Percentiles rank a stretch among this genome's conserved stretches.
Conservation (phyloP, 2,888 invertebrate genomes). For the Proisotoma minuta region DNA sequence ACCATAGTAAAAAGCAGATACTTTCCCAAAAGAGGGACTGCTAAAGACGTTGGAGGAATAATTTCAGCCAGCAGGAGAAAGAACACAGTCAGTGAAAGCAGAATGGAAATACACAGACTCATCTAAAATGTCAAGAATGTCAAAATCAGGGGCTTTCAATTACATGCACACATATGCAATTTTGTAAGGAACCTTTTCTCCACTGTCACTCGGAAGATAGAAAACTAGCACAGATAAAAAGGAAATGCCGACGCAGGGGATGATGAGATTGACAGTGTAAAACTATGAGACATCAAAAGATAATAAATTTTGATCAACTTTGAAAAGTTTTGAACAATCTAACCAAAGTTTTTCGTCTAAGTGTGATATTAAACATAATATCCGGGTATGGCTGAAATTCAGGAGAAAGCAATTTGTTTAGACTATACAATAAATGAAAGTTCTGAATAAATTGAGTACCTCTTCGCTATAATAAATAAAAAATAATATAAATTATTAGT, state of each 20-base stretch:
- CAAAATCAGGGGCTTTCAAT: too few relatives aligned
- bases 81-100: constrained; percentile 97
- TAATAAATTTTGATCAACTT: too few relatives aligned
- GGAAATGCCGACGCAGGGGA: constrained; percentile 94
- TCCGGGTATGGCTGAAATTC: constrained; percentile 90
- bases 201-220: constrained; percentile 94
- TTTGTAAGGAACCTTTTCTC: too few relatives aligned
- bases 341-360: constrained; percentile 87
- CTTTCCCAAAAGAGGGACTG: constrained; percentile 84
- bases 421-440: too few relatives aligned
- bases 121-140: too few relatives aligned
- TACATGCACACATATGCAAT: too few relatives aligned
- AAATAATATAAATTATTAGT: too few relatives aligned
- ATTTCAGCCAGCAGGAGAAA: constrained; percentile 97
- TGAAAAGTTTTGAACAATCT: too few relatives aligned
- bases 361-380: constrained; percentile 94
- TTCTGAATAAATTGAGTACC: too few relatives aligned
- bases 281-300: too few relatives aligned
- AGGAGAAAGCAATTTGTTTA: too few relatives aligned
- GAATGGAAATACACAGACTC: constrained; percentile 95
- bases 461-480: too few relatives aligned
- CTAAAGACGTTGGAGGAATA: constrained; percentile 90
- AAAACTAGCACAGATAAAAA: constrained; percentile 95
- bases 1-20: constrained; percentile 92
- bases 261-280: constrained; percentile 95